Evolutionary conservation across 2,113 vertebrate species (phyloP), one percentile per base, ranked within the genome.

Genomic region (Oncorhynchus kisutch): DNA sequence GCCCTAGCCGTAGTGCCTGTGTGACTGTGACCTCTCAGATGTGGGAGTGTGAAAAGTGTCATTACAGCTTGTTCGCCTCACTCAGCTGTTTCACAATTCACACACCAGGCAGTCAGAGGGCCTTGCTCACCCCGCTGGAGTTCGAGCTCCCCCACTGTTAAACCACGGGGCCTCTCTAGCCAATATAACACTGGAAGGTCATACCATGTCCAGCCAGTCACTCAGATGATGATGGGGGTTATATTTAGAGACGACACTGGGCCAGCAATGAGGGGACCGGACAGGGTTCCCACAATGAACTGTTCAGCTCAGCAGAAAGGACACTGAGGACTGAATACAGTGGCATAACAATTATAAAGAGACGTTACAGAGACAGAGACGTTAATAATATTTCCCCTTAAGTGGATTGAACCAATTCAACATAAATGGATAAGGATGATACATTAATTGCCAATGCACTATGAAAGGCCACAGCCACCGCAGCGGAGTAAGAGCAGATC

Each of bases 231-330:
- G 80, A 86, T 85, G 83, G 67, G 66, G 74, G 88, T 86, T 92
- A 91, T 89, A 91, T 90, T 87, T 91, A 92, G 90, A 90, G 67
- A 5, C 24, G 25, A 24, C 72, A 77, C 84, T 88, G 88, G 67
- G 16, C 31, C 24, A 27, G 54, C 54, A n/a, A 64, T 3, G 60
- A 64, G 60, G 20, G 20, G 18, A n/a, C 5, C 27, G 5, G 14
- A 34, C 13, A 20, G 9, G 65, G 65, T 27, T 16, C 65, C 39
- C 39, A 12, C 39, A 45, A 45, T 45, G 39, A 45, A 45, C 39
- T 45, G 9, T 45, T 45, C 39, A 22, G n/a, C 51, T 5, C 59
- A 62, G 20, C n/a, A 24, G 13, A 57, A 57, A 57, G 54, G 6
- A 57, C 20, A 57, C 54, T 1, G 54, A 7, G 54, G 54, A 18